These are phyloP conservation scores for Chloroclystis v-ata DNA, from an alignment of 2,888 invertebrate genomes.

Conservation along the genomic window DNA sequence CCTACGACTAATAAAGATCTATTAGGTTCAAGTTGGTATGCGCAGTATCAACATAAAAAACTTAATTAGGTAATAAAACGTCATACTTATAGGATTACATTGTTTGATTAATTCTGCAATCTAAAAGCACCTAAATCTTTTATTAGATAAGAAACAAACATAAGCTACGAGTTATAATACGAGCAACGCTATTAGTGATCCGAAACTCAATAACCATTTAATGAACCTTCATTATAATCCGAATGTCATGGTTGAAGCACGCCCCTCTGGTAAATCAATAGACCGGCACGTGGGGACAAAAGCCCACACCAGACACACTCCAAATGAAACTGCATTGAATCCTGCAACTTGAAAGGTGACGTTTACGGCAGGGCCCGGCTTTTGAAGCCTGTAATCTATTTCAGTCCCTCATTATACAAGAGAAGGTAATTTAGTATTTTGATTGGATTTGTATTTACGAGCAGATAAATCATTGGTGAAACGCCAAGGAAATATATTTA, in stretches of 20 bases:
- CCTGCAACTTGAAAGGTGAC: conserved; percentile 25
- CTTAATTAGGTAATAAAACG: no score
- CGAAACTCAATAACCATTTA: neutral
- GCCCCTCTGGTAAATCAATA: conserved; percentile 68
- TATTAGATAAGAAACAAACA: no score
- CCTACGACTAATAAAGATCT: no score
- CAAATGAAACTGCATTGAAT: conserved; percentile 33
- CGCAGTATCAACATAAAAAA: no score
- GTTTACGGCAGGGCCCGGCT: neutral
- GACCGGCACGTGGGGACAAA: conserved; percentile 44
- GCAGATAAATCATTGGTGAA: conserved; percentile 4
- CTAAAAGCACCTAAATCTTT: no score
- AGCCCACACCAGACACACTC: conserved; percentile 45
- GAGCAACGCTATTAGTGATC: neutral
- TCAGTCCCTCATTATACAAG: conserved; percentile 4
- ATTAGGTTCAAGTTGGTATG: no score
- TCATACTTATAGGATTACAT: no score
- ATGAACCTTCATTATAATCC: conserved; percentile 9
- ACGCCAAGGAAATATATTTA: neutral
- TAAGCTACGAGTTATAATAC: neutral
- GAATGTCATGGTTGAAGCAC: conserved; percentile 58
- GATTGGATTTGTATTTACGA: conserved; percentile 8
- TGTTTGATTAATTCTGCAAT: no score
- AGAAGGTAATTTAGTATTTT: conserved; percentile 10
- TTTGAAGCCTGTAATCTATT: neutral